phyloP scores from a whole-genome alignment of 2,888 invertebrate genomes.

The Dasypolia templi region DNA sequence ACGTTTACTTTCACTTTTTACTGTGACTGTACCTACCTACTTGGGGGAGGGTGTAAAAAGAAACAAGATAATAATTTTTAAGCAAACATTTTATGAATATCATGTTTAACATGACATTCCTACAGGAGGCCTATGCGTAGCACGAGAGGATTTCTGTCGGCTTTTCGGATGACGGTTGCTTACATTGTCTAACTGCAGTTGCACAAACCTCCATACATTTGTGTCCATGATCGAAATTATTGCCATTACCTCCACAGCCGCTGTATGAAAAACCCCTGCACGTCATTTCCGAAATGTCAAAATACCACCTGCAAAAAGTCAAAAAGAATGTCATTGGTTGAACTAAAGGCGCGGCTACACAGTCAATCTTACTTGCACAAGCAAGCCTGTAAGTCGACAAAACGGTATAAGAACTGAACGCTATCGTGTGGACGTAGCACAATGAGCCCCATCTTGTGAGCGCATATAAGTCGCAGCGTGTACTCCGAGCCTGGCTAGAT shows the following conservation, averaged over 20 bases:
- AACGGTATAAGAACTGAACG: background rate
- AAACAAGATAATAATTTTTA: background rate
- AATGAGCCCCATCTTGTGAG: background rate
- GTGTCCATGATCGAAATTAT: conserved; percentile 69
- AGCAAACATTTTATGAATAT: background rate
- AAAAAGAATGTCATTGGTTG: background rate
- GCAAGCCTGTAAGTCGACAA: background rate
- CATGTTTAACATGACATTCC: background rate
- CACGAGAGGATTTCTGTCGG: background rate
- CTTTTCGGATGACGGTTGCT: background rate
- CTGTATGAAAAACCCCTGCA: conserved; percentile 83
- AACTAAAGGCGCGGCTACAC: background rate
- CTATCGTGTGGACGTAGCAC: background rate
- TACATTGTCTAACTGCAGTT: background rate
- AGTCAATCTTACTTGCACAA: background rate
- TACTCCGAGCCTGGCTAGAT: too few relatives aligned
- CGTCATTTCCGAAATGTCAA: conserved; percentile 70
- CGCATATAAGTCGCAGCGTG: background rate
- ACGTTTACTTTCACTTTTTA: too few relatives aligned
- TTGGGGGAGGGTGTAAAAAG: background rate
- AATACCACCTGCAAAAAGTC: conserved; percentile 79
- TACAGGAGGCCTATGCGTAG: background rate
- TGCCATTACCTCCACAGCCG: conserved; percentile 83
- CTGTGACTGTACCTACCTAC: background rate
- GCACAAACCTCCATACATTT: background rate